Conservation (phyloP, 2,113 vertebrate genomes). For the Larimichthys crocea region DNA sequence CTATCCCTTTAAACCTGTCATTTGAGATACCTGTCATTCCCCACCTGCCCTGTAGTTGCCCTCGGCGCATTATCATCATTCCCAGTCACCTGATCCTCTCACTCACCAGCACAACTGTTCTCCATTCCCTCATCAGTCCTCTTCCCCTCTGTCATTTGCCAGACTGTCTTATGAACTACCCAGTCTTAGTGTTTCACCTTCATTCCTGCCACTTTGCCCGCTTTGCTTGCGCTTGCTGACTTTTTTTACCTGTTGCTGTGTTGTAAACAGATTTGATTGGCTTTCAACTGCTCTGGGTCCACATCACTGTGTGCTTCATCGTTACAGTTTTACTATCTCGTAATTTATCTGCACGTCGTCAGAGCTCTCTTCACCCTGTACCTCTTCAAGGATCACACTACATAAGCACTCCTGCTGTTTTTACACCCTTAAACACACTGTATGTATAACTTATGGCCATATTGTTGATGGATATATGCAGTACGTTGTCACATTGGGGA, state of each 20-base stretch:
- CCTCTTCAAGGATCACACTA: slow-evolving; percentile 26
- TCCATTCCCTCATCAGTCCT: background rate
- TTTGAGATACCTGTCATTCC: background rate
- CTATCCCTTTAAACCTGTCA: too few relatives aligned
- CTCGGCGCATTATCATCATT: background rate
- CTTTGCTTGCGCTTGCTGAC: background rate
- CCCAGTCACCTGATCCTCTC: background rate
- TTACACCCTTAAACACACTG: slow-evolving; percentile 18
- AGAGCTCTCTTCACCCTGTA: background rate
- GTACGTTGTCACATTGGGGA: slow-evolving; percentile 63
- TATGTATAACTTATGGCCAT: slow-evolving; percentile 18
- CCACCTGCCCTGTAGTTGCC: background rate
- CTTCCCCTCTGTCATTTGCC: background rate
- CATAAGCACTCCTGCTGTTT: slow-evolving; percentile 33
- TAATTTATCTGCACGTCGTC: slow-evolving; percentile 4
- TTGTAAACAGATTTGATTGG: background rate
- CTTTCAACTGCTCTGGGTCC: background rate
- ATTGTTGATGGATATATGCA: slow-evolving; percentile 55
- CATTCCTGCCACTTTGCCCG: background rate
- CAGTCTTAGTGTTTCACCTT: background rate
- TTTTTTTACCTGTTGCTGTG: background rate
- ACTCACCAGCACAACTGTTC: background rate
- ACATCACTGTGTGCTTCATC: background rate
- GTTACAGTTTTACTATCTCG: background rate
- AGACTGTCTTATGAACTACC: background rate